Evolutionary conservation across 2,888 invertebrate genomes (phyloP), one percentile per base, ranked within the genome.

Genomic region (Erpobdella octoculata): DNA sequence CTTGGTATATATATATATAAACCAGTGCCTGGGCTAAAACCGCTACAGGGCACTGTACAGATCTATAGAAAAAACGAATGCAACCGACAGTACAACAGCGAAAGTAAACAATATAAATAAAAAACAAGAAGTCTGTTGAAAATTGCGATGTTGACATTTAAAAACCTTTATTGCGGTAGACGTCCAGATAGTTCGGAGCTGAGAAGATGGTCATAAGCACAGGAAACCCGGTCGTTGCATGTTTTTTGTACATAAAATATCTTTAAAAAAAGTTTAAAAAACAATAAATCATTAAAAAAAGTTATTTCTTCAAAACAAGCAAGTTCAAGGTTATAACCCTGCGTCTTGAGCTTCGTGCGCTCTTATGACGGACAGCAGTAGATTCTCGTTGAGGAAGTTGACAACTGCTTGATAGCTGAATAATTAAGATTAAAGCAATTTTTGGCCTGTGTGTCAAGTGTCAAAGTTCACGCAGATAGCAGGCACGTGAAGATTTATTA

Each of bases 181-280:
- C 98, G 88, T 98, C 98, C 88, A 99, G 88, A 87, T 98, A 98
- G 86, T 98, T 98, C 79, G 98, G 98, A 84, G 98, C 98, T 82
- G 96, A 97, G 86, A 98, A 98, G 86, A 98, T 98, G 80, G 98
- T 99, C 84, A 98, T 98, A 81, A 98, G 89, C 82, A 97, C 96
- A 80, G 98, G 98, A 85, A 98, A 98, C 82, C 98, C 98, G 81
- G 98, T 99, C 79, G 94, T 93, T 87, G 96, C 96, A 87, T 96
- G 97, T 88, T 99, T 98, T 83, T 96, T 91, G 86, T 99, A 98
- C 98, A 98, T 98, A 85, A 97, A 91, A 86, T 99, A 98, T 78
- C 91, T 83, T 78, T 12, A 77, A 48, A 64, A 38, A n/a, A 37
- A 31, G 33, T 21, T 36, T 53, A 18, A 9, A 41, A 48, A 15